Base-by-base conservation (phyloP, 1,140 invertebrate genomes). In the Drosophila tani region DNA sequence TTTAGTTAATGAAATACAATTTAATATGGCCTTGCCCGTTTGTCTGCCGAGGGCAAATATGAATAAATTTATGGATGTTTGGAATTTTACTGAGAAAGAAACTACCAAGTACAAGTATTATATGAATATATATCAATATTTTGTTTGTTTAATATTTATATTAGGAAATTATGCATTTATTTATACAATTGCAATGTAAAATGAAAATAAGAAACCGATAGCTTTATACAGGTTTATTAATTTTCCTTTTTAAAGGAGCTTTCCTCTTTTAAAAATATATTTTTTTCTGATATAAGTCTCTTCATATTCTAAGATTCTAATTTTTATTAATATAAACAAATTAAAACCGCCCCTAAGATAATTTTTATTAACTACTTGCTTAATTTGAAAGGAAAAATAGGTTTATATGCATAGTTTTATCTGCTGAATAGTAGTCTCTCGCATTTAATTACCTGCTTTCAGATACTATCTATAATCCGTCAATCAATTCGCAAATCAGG, bases 1-100 rank as follows among this genome's bases (percentile, higher is more conserved):
- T 85, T 88, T 88, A 88, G 81, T 85, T 88, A 88, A 88, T 88
- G 82, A 88, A 88, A 88, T 90, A 64, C 63, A 75, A 90, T 79
- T 90, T 80, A 70, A 70, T 68, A 45, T 47, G 60, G 21, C 21
- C 50, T 24, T 53, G 60, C 21, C 40, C 50, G 59, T 32, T 32
- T 24, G 27, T 46, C 63, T 21, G n/a, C 4, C 51, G 57, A 67
- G 40, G 11, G 66, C 47, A 63, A 74, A 74, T 68, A 82, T 82
- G 43, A 41, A 75, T 64, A 56, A 64, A 46, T 38, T 29, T 57
- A 27, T 19, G 24, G 15, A 41, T 15, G 35, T 7, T 38, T 29
- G 35, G 3, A 40, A 14, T 21, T 17, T 21, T 19, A 58, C 21
- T n/a, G 51, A 12, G 55, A 41, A 29, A 29, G 27, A 9, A 15